Percentiles rank a stretch among this genome's conserved stretches.
Conservation (phyloP, 2,113 vertebrate species). For the Nycticorax nycticorax region DNA sequence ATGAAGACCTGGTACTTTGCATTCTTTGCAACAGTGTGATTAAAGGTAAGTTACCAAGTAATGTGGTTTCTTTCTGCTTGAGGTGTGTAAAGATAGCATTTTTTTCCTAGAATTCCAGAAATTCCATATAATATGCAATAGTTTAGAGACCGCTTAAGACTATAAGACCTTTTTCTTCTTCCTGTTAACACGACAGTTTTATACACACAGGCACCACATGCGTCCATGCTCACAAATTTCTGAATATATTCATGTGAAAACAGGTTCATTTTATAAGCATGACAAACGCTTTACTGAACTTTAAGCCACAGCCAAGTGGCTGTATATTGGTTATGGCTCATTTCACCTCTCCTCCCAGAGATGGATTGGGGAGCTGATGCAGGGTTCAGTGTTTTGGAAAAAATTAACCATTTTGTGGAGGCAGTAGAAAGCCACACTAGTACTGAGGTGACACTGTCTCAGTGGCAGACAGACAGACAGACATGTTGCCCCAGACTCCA, state of each 20-base stretch:
- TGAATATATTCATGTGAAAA: background rate
- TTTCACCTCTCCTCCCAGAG: background rate
- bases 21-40: background rate
- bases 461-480: fast-evolving
- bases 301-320: background rate
- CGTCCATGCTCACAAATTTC: background rate
- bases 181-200: background rate
- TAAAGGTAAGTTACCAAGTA: background rate
- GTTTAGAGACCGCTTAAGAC: background rate
- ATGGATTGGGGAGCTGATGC: background rate
- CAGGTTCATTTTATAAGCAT: background rate
- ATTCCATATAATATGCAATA: background rate
- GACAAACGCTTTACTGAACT: background rate
- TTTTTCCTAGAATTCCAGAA: background rate
- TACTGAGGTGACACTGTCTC: background rate
- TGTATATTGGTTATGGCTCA: background rate
- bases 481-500: background rate
- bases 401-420: background rate
- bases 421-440: background rate
- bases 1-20: background rate
- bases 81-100: background rate
- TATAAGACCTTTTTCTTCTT: background rate
- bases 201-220: background rate
- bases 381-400: background rate
- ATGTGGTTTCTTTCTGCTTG: background rate